Evolutionary conservation across 1,140 invertebrate species (phyloP).

Genomic region (Belonocnema kinseyi): DNA sequence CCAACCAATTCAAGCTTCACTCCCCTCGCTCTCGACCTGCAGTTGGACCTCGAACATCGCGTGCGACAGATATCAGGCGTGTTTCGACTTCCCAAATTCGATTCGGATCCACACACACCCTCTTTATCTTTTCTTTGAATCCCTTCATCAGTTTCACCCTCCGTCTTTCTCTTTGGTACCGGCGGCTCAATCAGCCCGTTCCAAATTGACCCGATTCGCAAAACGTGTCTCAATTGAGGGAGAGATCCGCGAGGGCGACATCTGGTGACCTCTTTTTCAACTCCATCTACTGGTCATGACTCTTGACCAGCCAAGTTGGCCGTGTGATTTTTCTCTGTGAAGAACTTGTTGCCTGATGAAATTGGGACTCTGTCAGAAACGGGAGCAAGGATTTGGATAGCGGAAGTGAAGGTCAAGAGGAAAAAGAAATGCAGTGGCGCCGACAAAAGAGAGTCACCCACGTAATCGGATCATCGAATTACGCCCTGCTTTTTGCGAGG

Average conservation of each 20-base stretch:
- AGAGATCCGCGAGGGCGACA: background rate
- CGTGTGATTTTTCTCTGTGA: too few species aligned
- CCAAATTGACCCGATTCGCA: background rate
- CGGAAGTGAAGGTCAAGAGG: conserved; percentile 34
- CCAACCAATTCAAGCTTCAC: conserved; percentile 30
- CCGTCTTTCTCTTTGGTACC: background rate
- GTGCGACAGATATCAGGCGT: conserved; percentile 51
- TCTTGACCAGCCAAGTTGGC: too few species aligned
- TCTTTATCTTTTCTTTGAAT: conserved; percentile 5
- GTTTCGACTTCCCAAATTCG: conserved; percentile 35
- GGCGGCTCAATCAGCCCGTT: too few species aligned
- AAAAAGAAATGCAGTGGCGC: conserved; percentile 73
- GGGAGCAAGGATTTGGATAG: conserved; percentile 27
- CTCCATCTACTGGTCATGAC: too few species aligned
- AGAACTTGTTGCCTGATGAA: too few species aligned
- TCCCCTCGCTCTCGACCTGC: conserved; percentile 40
- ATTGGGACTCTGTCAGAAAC: background rate
- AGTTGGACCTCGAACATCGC: conserved; percentile 48
- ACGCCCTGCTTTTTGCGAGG: conserved; percentile 71
- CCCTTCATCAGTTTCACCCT: conserved; percentile 17
- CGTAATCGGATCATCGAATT: conserved; percentile 74
- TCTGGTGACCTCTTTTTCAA: background rate
- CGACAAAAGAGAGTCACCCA: conserved; percentile 68
- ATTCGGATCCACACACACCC: background rate
- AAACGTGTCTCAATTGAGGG: conserved; percentile 3